These are phyloP conservation scores for Pseudolycoriella hygida DNA, from an alignment of 2,888 invertebrate genomes.

Conservation along the genomic window DNA sequence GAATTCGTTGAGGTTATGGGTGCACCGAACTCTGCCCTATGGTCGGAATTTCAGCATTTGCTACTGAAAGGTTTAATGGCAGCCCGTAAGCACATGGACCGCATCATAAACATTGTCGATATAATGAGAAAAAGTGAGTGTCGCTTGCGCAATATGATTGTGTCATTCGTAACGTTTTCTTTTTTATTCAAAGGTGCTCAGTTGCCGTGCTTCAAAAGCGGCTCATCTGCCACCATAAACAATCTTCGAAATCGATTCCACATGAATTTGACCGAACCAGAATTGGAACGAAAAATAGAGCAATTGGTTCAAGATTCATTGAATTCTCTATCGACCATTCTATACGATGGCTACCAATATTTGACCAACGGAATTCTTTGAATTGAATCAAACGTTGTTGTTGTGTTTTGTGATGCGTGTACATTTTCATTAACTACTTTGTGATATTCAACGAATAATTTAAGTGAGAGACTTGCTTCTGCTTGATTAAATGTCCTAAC, in stretches of 20 bases:
- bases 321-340: constrained; percentile 88
- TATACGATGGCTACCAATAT: constrained; percentile 99
- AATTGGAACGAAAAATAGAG: constrained; percentile 81
- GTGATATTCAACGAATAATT: too few relatives aligned
- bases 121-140: constrained; percentile 87
- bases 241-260: constrained; percentile 90
- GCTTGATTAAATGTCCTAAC: too few relatives aligned
- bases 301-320: constrained; percentile 87
- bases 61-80: constrained; percentile 91
- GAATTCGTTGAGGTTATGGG: constrained; percentile 99
- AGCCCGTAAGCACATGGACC: constrained; percentile 94
- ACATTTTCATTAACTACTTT: too few relatives aligned
- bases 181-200: constrained; percentile 56
- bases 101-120: constrained; percentile 89
- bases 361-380: constrained; percentile 84
- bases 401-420: too few relatives aligned
- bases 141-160: not conserved
- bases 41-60: constrained; percentile 93
- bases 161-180: not conserved
- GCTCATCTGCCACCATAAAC: constrained; percentile 68
- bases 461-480: too few relatives aligned
- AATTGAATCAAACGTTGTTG: constrained; percentile 9
- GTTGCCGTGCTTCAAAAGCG: constrained; percentile 89
- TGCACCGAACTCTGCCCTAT: constrained; percentile 89
- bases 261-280: constrained; percentile 83